Percentiles rank a stretch among this genome's conserved stretches.
Evolutionary conservation across 2,113 vertebrate genomes (phyloP).

Genomic region (Bos taurus): ARS-UCD2.0 NC_037338.1:75798001-75798500

Average conservation of each 20-base stretch:
- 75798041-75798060: conserved; percentile 60
- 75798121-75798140: conserved; percentile 2
- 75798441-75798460: neutral
- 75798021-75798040: conserved; percentile 51
- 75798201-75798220: neutral
- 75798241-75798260: neutral
- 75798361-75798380: neutral
- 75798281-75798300: neutral
- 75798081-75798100: conserved; percentile 19
- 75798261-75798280: neutral
- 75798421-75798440: neutral
- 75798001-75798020: conserved; percentile 67
- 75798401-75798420: neutral
- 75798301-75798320: neutral
- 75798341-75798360: neutral
- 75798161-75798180: neutral
- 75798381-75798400: neutral
- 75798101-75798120: conserved; percentile 40
- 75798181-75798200: neutral
- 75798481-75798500: neutral
- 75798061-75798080: conserved; percentile 51
- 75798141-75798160: neutral
- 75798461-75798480: neutral
- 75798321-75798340: neutral
- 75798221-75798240: neutral